phyloP scores from a whole-genome alignment of 2,113 vertebrate genomes.

The Phocoena phocoena region DNA sequence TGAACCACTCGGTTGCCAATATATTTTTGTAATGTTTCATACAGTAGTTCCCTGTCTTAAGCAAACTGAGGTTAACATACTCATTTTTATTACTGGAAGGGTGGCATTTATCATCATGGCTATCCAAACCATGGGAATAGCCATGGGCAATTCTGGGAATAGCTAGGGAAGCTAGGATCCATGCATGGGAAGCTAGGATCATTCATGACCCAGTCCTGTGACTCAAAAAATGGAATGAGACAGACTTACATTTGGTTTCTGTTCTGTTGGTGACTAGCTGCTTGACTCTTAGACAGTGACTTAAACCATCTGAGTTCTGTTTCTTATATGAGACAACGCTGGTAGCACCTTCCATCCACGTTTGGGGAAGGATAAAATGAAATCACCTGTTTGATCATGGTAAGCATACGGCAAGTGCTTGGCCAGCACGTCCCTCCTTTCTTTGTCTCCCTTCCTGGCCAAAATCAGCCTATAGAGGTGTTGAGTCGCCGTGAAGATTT shows the following conservation, averaged over 20 bases:
- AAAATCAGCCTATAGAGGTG: background rate
- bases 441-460: background rate
- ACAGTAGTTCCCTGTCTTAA: background rate
- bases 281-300: background rate
- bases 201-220: background rate
- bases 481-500: background rate
- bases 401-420: background rate
- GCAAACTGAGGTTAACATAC: background rate
- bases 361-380: background rate
- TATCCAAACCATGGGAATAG: background rate
- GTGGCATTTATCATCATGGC: background rate
- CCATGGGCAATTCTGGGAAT: no score
- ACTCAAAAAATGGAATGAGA: background rate
- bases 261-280: background rate
- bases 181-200: background rate
- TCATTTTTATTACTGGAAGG: background rate
- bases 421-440: rapidly evolving
- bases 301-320: background rate
- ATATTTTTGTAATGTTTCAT: background rate
- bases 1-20: background rate
- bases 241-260: background rate
- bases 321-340: background rate
- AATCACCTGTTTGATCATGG: no score
- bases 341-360: background rate
- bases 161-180: no score